Conservation (phyloP, 2,797 vertebrate species). For the Channallabes apus region DNA sequence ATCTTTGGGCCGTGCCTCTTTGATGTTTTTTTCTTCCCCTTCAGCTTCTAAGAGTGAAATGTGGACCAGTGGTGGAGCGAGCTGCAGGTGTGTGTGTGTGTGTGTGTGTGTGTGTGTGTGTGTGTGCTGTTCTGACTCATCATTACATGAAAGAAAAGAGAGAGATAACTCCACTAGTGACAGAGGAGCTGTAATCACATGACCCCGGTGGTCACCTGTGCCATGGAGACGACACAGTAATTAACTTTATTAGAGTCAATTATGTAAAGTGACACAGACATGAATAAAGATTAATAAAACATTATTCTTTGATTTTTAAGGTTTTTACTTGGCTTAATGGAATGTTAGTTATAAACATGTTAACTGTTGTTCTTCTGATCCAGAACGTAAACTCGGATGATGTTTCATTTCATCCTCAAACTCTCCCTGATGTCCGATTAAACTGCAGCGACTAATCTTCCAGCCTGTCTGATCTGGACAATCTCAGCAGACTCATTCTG, state of each 20-base stretch:
- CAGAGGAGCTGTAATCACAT: constrained; percentile 6
- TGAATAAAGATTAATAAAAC: neutral
- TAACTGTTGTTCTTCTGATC: neutral
- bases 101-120: constrained; percentile 11
- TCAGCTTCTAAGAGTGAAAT: constrained; percentile 56
- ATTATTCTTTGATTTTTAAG: neutral
- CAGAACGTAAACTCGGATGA: neutral
- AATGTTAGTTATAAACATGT: neutral
- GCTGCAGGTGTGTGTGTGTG: constrained; percentile 60
- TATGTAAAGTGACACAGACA: neutral
- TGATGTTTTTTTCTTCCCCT: constrained; percentile 59
- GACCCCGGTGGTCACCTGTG: neutral
- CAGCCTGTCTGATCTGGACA: neutral
- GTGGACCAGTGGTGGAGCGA: constrained; percentile 52
- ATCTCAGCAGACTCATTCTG: too few species aligned
- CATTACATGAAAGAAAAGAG: constrained; percentile 46
- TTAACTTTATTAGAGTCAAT: neutral
- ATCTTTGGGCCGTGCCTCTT: constrained; percentile 58
- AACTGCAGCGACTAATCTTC: neutral
- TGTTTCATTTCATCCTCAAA: neutral
- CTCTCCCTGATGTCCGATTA: neutral
- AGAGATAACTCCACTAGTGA: constrained; percentile 22
- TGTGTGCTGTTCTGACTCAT: constrained; percentile 42
- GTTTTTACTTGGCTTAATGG: neutral
- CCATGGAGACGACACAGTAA: neutral